Base-by-base conservation (phyloP, 2,888 invertebrate genomes). In the Temnothorax ravouxi region DNA sequence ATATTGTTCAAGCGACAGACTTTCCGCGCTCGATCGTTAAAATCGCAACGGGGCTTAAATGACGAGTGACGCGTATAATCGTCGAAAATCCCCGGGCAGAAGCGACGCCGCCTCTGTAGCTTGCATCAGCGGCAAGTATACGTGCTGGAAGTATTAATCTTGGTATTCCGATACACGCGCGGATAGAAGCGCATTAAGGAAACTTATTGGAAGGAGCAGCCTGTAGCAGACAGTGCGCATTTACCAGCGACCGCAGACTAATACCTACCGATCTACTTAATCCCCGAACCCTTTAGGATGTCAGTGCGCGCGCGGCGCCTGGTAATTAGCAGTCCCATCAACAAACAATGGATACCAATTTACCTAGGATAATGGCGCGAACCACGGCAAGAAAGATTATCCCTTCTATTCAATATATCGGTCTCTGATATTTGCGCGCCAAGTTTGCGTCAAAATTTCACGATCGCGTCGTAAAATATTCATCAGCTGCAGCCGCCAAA, bases 281-380 rank as follows among this genome's bases (percentile, higher is more conserved):
- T 92, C 91, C 91, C 87, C 64, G 87, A 89, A 88, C 90, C 91
- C 91, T 91, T 92, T 91, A 85, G 89, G 87, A 91, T 84, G 88
- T 89, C 91, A 87, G 88, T 84, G 84, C 86, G 85, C 89, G 87
- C 85, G 81, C 74, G 76, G 84, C 62, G 62, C 69, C 41, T 77
- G 90, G 91, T 92, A 92, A 92, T 92, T 92, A 92, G 92, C 91
- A 72, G 87, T 86, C 83, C 91, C 91, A 90, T 89, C 89, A 89
- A 88, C 91, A 90, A 92, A 92, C 92, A 92, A 92, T 92, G 91
- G 89, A 88, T 88, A 89, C 90, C 92, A 92, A 92, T 92, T 92
- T 92, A 84, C 89, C 83, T 72, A 62, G 88, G 87, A 92, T 90
- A 92, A 92, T 89, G 88, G 87, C 74, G 66, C 79, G 59, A 13